A percentile compares a stretch with the other conserved stretches of the same genome.
phyloP scores from a whole-genome alignment of 1,140 invertebrate species.

The Hylyphantes graminicola region DNA sequence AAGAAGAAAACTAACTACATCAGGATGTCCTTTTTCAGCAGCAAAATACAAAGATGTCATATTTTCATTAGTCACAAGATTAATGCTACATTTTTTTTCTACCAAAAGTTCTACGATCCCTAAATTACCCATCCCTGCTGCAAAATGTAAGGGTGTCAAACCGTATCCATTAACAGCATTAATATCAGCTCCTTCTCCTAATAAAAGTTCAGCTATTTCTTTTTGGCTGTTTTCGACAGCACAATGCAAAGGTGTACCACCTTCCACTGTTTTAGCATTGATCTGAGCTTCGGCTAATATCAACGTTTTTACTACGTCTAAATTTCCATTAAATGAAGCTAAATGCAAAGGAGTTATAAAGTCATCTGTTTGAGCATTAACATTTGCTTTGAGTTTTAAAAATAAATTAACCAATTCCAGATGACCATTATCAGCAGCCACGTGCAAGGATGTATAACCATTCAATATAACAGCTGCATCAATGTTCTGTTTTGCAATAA shows the following conservation, averaged over 20 bases:
- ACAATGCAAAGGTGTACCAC: neutral
- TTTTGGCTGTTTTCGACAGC: neutral
- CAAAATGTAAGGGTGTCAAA: constrained; percentile 62
- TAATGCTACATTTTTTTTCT: neutral
- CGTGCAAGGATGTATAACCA: neutral
- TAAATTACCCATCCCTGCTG: constrained; percentile 65
- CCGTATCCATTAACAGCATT: neutral
- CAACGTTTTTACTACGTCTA: neutral
- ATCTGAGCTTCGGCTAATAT: neutral
- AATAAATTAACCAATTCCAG: neutral
- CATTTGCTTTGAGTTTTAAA: neutral
- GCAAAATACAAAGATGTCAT: constrained; percentile 55
- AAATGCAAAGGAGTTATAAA: neutral
- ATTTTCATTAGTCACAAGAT: neutral
- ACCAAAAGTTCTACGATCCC: constrained; percentile 62
- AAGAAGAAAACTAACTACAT: constrained; percentile 8
- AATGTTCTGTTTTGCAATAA: no score
- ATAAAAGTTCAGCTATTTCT: neutral
- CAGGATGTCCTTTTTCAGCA: constrained; percentile 22
- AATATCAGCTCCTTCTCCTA: neutral
- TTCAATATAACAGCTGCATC: no score
- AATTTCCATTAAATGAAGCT: neutral
- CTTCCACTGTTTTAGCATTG: neutral
- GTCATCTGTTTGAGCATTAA: neutral
- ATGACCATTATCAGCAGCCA: neutral